Evolutionary conservation across 2,888 invertebrate genomes (phyloP).

Genomic region (Acholoe squamosa): DNA sequence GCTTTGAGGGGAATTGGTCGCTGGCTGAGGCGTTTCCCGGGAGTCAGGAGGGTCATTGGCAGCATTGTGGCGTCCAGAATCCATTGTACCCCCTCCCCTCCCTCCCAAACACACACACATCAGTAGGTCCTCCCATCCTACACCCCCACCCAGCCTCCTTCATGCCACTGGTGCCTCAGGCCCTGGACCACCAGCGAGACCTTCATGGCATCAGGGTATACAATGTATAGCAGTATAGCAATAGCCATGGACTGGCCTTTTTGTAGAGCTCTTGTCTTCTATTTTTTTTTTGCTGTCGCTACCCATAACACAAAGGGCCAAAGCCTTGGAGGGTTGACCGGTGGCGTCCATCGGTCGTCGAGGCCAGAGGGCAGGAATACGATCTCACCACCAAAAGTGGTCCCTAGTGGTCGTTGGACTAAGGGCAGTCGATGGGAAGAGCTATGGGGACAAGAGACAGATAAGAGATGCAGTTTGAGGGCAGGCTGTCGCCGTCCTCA

Average conservation of each 20-base stretch:
- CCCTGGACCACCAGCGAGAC: constrained; percentile 6
- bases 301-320: neutral
- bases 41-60: constrained; percentile 1
- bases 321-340: neutral
- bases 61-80: neutral
- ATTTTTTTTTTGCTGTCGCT: neutral
- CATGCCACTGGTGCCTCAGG: neutral
- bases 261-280: neutral
- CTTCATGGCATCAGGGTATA: neutral
- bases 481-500: neutral
- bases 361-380: neutral
- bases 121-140: too few relatives aligned
- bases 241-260: too few relatives aligned
- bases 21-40: neutral
- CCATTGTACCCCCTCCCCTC: neutral
- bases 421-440: too few relatives aligned
- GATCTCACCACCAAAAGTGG: neutral
- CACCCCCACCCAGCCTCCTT: neutral
- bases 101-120: neutral
- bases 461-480: neutral
- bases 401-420: too few relatives aligned
- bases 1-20: neutral
- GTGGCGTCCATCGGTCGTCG: neutral
- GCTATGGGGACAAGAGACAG: too few relatives aligned
- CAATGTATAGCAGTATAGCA: neutral